Percentiles rank a stretch among this genome's conserved stretches.
Conservation (phyloP, 2,797 vertebrate species). For the Simalia tracyae region DNA sequence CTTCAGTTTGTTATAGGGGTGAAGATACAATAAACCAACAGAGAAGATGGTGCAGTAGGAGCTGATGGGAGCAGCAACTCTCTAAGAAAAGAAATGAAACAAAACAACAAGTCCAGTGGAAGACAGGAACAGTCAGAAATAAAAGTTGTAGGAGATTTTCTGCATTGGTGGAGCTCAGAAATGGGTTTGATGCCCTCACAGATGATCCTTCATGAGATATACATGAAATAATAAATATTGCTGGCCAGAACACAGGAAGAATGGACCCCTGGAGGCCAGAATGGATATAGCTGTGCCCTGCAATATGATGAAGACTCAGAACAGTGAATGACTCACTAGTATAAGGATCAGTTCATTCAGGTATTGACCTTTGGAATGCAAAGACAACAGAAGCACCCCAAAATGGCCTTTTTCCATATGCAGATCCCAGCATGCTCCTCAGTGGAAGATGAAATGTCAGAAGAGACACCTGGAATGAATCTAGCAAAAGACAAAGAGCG, state of each 20-base stretch:
- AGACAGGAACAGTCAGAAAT: neutral
- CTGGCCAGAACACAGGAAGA: neutral
- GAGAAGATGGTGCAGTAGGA: neutral
- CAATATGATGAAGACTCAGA: too few species aligned
- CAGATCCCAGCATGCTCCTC: too few species aligned
- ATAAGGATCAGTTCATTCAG: too few species aligned
- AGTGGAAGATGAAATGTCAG: too few species aligned
- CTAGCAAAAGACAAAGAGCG: too few species aligned
- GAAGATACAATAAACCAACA: neutral
- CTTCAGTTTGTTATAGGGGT: neutral
- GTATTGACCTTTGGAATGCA: too few species aligned
- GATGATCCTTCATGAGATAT: neutral
- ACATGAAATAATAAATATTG: neutral
- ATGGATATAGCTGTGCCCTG: too few species aligned
- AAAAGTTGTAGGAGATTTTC: neutral
- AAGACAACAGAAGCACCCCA: too few species aligned
- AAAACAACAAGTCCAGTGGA: neutral
- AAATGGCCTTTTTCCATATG: too few species aligned
- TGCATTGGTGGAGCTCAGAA: neutral
- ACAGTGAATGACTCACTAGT: too few species aligned
- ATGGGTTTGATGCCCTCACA: neutral
- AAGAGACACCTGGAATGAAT: too few species aligned
- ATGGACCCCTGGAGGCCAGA: too few species aligned
- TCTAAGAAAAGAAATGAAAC: neutral
- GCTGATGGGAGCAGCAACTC: neutral